These are phyloP conservation scores for Rousettus madagascariensis DNA, from an alignment of 2,797 vertebrate species.

Conservation along the genomic window DNA sequence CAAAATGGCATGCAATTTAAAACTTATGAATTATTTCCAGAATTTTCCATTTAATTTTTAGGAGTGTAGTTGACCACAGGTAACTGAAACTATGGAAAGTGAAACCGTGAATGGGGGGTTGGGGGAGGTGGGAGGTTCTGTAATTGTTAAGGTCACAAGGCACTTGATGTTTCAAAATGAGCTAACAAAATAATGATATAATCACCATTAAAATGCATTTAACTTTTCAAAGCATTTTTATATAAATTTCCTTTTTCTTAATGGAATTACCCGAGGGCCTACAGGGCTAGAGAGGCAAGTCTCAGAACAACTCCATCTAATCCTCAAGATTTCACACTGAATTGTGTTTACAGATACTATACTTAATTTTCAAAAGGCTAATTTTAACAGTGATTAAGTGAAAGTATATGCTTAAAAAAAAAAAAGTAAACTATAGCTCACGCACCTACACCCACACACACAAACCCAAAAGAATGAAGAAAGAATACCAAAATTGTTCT, in stretches of 20 bases:
- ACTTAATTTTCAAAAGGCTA: constrained; percentile 49
- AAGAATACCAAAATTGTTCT: constrained; percentile 64
- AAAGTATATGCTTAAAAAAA: not conserved
- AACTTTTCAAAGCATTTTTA: constrained; percentile 52
- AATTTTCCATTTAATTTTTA: not conserved
- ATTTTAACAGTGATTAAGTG: constrained; percentile 28
- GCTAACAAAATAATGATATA: constrained; percentile 24
- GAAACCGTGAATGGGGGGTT: not conserved
- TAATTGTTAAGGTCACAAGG: not conserved
- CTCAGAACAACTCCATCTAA: constrained; percentile 8
- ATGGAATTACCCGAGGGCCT: not conserved
- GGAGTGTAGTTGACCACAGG: not conserved
- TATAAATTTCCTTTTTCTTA: not conserved
- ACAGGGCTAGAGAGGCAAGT: not conserved
- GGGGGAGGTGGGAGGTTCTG: no score
- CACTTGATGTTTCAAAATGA: constrained; percentile 6
- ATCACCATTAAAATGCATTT: not conserved
- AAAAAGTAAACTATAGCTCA: not conserved
- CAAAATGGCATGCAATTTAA: not conserved
- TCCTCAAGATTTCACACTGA: not conserved
- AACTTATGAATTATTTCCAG: not conserved
- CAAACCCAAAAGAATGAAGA: constrained; percentile 41
- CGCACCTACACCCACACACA: not conserved
- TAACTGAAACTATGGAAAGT: not conserved
- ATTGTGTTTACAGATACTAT: not conserved